Percentiles rank a stretch among this genome's conserved stretches.
These are phyloP conservation scores for Columba janthina DNA, from an alignment of 2,113 vertebrate genomes.

Conservation along the genomic window DNA sequence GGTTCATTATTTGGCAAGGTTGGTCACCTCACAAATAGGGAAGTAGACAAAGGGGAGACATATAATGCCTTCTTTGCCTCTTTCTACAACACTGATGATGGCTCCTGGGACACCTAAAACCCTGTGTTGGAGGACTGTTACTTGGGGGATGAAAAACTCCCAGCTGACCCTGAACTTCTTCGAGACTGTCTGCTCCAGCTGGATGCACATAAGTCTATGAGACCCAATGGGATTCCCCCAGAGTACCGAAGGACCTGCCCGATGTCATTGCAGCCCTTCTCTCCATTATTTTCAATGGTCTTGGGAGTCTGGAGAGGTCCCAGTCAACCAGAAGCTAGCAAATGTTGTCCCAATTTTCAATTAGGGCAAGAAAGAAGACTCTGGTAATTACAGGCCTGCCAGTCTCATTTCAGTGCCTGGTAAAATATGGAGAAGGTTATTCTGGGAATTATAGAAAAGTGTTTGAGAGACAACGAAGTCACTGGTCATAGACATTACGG, in stretches of 20 bases:
- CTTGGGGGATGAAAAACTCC: too few species aligned
- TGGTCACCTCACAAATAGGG: background rate
- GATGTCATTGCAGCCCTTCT: rapidly evolving
- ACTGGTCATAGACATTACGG: background rate
- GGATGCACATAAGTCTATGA: background rate
- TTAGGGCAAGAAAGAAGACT: background rate
- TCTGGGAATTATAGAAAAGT: background rate
- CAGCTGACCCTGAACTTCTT: background rate
- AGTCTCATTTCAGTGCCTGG: background rate
- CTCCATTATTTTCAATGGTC: background rate
- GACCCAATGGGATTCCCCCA: background rate
- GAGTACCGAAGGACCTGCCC: background rate
- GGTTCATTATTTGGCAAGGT: background rate
- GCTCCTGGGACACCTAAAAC: background rate
- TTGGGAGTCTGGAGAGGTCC: background rate
- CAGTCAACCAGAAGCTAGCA: background rate
- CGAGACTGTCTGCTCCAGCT: background rate
- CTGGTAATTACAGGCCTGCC: background rate
- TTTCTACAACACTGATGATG: background rate
- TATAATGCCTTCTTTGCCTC: background rate
- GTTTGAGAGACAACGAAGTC: background rate
- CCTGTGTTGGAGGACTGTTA: background rate
- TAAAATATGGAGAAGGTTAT: background rate
- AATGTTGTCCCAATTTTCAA: background rate
- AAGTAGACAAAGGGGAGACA: background rate